Percentiles rank a stretch among this genome's conserved stretches.
Conservation (phyloP, 2,113 vertebrate species). For the Suricata suricatta region DNA sequence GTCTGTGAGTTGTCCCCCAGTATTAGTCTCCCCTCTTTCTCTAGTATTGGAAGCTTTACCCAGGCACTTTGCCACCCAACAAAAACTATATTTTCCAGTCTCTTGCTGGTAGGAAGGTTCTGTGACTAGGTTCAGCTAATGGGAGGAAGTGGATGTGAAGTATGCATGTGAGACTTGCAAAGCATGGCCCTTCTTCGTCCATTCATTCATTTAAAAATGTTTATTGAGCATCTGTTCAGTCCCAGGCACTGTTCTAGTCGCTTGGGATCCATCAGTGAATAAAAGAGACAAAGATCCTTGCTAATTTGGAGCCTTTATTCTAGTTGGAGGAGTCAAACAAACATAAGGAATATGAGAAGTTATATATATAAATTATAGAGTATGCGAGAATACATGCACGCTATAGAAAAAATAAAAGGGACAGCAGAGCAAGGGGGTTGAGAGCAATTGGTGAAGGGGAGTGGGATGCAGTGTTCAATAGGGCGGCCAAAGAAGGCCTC, state of each 20-base stretch:
- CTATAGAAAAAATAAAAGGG: not conserved
- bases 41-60: too few species aligned
- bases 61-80: not conserved
- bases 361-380: not conserved
- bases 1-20: not conserved
- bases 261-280: not conserved
- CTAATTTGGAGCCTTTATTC: not conserved
- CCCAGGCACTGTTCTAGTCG: too few species aligned
- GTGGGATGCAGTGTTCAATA: accelerated
- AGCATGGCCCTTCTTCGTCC: too few species aligned
- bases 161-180: not conserved
- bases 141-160: not conserved
- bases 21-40: not conserved
- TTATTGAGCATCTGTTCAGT: not conserved
- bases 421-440: not conserved
- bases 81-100: not conserved
- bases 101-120: not conserved
- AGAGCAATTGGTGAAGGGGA: not conserved
- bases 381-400: not conserved
- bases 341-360: too few species aligned
- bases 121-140: not conserved
- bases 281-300: not conserved
- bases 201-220: not conserved
- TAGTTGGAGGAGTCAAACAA: not conserved
- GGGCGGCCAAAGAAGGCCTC: not conserved